Percentiles rank a stretch among this genome's conserved stretches.
Conservation (phyloP, 1,140 invertebrate species). For the Leptopilina boulardi region DNA sequence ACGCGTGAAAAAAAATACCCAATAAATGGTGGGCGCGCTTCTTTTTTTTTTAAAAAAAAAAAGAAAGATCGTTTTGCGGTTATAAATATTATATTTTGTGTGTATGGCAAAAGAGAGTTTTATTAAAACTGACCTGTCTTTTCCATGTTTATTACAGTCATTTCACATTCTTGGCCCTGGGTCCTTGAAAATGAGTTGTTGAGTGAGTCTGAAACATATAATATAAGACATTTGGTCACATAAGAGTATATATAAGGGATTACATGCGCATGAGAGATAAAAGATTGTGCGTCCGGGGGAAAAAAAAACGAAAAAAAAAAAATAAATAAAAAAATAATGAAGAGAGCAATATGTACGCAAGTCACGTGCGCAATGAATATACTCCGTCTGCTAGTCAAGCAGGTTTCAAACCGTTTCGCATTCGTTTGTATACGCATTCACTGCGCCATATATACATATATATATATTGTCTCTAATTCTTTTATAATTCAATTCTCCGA, state of each 20-base stretch:
- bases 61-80: too few species aligned
- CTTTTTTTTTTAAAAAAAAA: too few species aligned
- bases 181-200: not conserved
- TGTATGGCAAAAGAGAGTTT: too few species aligned
- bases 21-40: too few species aligned
- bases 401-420: slow-evolving; percentile 19
- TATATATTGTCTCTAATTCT: not conserved
- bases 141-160: slow-evolving; percentile 13
- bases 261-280: not conserved
- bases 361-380: slow-evolving; percentile 1
- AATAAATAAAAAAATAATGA: too few species aligned
- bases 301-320: not conserved
- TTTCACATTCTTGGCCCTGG: slow-evolving; percentile 15
- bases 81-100: too few species aligned
- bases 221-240: not conserved
- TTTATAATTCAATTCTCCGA: not conserved
- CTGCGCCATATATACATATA: too few species aligned
- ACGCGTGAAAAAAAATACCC: too few species aligned
- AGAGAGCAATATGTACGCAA: slow-evolving; percentile 13
- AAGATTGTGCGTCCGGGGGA: slow-evolving; percentile 2
- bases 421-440: not conserved
- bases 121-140: slow-evolving; percentile 24
- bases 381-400: slow-evolving; percentile 12
- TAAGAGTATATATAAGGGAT: slow-evolving; percentile 8
- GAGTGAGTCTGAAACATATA: not conserved